Conservation (phyloP, 2,113 vertebrate species). For the Propithecus coquereli region DNA sequence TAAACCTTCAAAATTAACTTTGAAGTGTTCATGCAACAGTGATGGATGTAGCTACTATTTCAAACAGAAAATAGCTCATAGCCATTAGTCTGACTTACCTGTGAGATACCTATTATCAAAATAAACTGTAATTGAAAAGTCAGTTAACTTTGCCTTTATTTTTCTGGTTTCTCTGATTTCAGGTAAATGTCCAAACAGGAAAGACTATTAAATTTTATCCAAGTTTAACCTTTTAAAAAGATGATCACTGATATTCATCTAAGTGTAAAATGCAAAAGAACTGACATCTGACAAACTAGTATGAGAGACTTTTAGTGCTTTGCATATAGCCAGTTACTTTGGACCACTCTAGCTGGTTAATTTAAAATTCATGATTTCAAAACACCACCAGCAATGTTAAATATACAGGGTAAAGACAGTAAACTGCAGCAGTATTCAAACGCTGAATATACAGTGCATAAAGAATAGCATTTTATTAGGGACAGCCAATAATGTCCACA, state of each 20-base stretch:
- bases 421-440: conserved; percentile 58
- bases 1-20: not conserved
- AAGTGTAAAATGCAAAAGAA: not conserved
- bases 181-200: not conserved
- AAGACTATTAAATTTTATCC: not conserved
- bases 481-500: conserved; percentile 59
- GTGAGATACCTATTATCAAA: not conserved
- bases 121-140: not conserved
- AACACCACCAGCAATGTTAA: not conserved
- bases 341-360: not conserved
- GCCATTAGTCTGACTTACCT: conserved; percentile 53
- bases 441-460: conserved; percentile 50
- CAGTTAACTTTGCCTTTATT: not conserved
- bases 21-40: not conserved
- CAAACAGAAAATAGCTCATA: not conserved
- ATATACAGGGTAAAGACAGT: conserved; percentile 19
- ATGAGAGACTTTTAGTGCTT: not conserved
- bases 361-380: not conserved
- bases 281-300: not conserved
- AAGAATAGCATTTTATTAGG: conserved; percentile 65
- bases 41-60: not conserved
- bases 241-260: not conserved
- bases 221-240: not conserved
- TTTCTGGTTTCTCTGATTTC: not conserved
- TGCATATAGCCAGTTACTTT: not conserved